A percentile compares a stretch with the other conserved stretches of the same genome.
phyloP scores from a whole-genome alignment of 2,888 invertebrate species.

The Eremobia ochroleuca region DNA sequence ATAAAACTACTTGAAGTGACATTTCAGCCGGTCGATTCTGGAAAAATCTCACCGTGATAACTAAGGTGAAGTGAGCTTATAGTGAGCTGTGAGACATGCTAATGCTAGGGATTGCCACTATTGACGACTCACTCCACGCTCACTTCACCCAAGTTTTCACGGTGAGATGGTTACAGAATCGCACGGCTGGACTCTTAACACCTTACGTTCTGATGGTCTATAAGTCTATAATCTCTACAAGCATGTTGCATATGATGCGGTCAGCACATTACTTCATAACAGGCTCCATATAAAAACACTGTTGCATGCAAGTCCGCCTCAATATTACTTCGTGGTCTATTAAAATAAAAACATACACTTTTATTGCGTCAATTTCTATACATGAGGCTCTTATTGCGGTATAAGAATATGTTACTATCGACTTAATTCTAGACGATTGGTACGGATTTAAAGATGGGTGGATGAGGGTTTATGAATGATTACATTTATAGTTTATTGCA shows the following conservation, averaged over 20 bases:
- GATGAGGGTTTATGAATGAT: neutral
- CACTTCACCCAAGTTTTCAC: too few relatives aligned
- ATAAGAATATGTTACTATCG: conserved; percentile 24
- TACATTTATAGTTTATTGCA: neutral
- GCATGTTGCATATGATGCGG: conserved; percentile 18
- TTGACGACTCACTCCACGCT: too few relatives aligned
- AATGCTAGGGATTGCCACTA: too few relatives aligned
- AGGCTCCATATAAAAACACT: conserved; percentile 39
- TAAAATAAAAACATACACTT: conserved; percentile 59
- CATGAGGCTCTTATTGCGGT: conserved; percentile 30
- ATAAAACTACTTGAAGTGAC: neutral
- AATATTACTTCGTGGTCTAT: conserved; percentile 38
- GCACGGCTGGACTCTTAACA: neutral
- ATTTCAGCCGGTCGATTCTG: too few relatives aligned
- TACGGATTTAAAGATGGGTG: conserved; percentile 16
- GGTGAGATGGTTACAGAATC: too few relatives aligned
- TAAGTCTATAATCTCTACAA: conserved; percentile 3
- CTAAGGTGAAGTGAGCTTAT: too few relatives aligned
- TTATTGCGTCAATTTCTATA: conserved; percentile 53
- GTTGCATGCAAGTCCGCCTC: conserved; percentile 60
- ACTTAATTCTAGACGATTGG: conserved; percentile 28
- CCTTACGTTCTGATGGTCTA: neutral
- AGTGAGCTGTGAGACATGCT: too few relatives aligned
- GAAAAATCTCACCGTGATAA: too few relatives aligned
- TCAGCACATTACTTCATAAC: conserved; percentile 25